Percentiles rank a stretch among this genome's conserved stretches.
phyloP scores from a whole-genome alignment of 2,113 vertebrate species.

The Aphyosemion australe region DNA sequence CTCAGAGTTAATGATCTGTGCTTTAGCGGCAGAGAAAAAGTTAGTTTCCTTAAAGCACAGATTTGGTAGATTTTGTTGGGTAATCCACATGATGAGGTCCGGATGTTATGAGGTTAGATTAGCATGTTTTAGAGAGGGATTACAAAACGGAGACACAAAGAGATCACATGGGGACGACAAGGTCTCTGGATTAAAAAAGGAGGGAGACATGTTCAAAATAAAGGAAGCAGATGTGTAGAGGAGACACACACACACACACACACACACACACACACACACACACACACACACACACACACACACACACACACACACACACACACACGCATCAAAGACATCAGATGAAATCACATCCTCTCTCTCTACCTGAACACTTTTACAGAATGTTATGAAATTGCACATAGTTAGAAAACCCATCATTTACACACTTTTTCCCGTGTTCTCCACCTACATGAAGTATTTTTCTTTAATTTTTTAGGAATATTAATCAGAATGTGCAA shows the following conservation, averaged over 20 bases:
- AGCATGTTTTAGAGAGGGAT: conserved; percentile 12
- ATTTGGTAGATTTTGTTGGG: background rate
- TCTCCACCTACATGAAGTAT: too few relatives aligned
- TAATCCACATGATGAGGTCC: background rate
- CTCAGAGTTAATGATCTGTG: background rate
- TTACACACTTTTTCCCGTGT: too few relatives aligned
- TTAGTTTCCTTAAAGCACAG: background rate
- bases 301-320: too few relatives aligned
- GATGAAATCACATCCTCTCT: too few relatives aligned
- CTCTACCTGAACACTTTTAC: too few relatives aligned
- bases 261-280: too few relatives aligned
- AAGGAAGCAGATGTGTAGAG: conserved; percentile 27
- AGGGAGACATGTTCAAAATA: conserved; percentile 4
- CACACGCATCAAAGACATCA: too few relatives aligned
- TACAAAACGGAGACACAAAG: conserved; percentile 26
- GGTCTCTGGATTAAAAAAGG: conserved; percentile 30
- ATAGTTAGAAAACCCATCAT: too few relatives aligned
- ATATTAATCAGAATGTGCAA: too few relatives aligned
- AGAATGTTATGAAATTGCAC: too few relatives aligned
- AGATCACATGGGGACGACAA: conserved; percentile 19
- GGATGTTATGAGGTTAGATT: background rate
- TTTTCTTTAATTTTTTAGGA: too few relatives aligned
- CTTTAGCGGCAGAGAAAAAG: background rate
- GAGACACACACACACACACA: conserved; percentile 4
- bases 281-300: too few relatives aligned